phyloP scores from a whole-genome alignment of 2,797 vertebrate species.

The Macropodus opercularis region DNA sequence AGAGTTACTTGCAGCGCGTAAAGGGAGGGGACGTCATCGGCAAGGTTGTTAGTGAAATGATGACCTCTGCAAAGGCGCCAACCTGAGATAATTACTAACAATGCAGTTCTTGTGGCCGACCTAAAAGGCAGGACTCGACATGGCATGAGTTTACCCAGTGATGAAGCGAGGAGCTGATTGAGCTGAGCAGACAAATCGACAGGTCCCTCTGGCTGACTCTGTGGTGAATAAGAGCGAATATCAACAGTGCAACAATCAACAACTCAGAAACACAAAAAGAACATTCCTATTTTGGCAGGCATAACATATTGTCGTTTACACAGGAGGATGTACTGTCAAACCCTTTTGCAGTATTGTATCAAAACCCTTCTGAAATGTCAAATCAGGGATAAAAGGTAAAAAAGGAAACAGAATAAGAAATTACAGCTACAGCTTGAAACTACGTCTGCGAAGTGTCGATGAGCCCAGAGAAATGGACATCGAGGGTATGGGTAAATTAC shows the following conservation, averaged over 20 bases:
- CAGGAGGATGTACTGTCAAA: slow-evolving; percentile 3
- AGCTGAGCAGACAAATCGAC: slow-evolving; percentile 29
- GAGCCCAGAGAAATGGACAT: too few relatives aligned
- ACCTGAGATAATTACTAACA: slow-evolving; percentile 12
- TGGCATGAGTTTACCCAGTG: slow-evolving; percentile 2
- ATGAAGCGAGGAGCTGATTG: slow-evolving; percentile 19
- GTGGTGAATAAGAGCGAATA: too few relatives aligned
- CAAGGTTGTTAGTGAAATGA: slow-evolving; percentile 16
- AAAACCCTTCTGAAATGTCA: slow-evolving; percentile 6
- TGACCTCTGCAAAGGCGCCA: slow-evolving; percentile 18
- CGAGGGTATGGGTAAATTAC: too few relatives aligned
- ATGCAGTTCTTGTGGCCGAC: slow-evolving; percentile 1
- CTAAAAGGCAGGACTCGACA: slow-evolving; percentile 6
- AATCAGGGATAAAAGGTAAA: slow-evolving; percentile 17
- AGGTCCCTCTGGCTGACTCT: slow-evolving; percentile 10
- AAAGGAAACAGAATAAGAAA: slow-evolving; percentile 5
- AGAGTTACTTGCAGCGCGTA: slow-evolving; percentile 29
- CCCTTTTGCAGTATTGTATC: not conserved
- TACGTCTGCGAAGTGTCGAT: slow-evolving; percentile 6
- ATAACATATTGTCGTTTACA: not conserved
- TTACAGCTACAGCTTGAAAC: slow-evolving; percentile 14
- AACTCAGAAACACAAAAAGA: too few relatives aligned
- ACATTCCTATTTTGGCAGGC: not conserved
- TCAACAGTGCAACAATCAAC: too few relatives aligned
- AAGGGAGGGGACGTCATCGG: slow-evolving; percentile 6